Percentiles rank a stretch among this genome's conserved stretches.
Conservation (phyloP, 2,888 invertebrate genomes). For the Hemithea aestivaria region DNA sequence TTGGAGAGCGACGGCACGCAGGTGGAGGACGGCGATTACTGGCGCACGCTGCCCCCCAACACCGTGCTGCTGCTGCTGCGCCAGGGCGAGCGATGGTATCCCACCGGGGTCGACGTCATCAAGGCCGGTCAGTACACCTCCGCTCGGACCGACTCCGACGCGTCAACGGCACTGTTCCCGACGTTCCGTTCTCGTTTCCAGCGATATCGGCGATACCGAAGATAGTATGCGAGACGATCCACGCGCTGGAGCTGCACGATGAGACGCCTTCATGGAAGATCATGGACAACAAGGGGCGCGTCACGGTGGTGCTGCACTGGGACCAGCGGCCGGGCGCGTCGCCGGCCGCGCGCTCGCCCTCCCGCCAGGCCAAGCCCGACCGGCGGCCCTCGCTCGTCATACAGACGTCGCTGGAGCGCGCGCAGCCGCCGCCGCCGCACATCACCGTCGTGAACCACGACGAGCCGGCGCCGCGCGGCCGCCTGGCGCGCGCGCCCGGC, state of each 20-base stretch:
- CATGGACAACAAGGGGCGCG: conserved; percentile 98
- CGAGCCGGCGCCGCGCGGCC: conserved; percentile 79
- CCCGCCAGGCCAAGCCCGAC: conserved; percentile 73
- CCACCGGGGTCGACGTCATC: conserved; percentile 96
- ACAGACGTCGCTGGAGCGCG: conserved; percentile 86
- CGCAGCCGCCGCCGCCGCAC: conserved; percentile 86
- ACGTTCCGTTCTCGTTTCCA: conserved; percentile 61
- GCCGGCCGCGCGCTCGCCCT: conserved; percentile 77
- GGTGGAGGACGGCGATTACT: conserved; percentile 97
- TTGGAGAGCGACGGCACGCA: conserved; percentile 97
- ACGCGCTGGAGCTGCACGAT: conserved; percentile 96
- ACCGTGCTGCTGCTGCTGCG: conserved; percentile 93
- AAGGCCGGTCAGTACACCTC: conserved; percentile 86
- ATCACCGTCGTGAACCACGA: conserved; percentile 97
- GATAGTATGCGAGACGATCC: conserved; percentile 98
- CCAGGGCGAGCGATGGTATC: conserved; percentile 95
- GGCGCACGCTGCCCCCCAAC: conserved; percentile 94
- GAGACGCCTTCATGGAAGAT: conserved; percentile 99
- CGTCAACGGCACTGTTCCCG: not conserved
- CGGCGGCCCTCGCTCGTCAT: conserved; percentile 85
- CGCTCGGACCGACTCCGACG: no score
- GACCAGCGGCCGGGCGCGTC: conserved; percentile 90
- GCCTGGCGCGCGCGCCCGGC: conserved; percentile 85
- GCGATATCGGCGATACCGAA: conserved; percentile 97
- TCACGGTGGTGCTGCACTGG: conserved; percentile 98